Percentiles rank a stretch among this genome's conserved stretches.
phyloP scores from a whole-genome alignment of 2,113 vertebrate species.

The Strix aluco region DNA sequence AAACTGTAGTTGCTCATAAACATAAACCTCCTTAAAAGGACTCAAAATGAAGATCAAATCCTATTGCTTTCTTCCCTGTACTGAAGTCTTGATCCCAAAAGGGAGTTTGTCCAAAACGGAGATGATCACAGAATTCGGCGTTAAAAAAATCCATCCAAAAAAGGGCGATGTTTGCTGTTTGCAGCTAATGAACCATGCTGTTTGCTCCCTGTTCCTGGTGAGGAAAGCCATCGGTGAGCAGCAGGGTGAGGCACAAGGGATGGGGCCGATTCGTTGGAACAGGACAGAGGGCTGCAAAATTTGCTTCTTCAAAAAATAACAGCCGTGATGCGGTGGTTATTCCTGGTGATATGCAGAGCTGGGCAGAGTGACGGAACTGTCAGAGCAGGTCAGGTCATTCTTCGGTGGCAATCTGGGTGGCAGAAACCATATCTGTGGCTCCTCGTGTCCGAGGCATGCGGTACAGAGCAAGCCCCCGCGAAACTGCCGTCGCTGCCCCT shows the following conservation, averaged over 20 bases:
- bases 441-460: background rate
- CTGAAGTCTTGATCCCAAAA: background rate
- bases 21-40: background rate
- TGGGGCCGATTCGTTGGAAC: too few species aligned
- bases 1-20: background rate
- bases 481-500: background rate
- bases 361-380: background rate
- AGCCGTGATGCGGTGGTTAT: background rate
- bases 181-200: background rate
- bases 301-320: background rate
- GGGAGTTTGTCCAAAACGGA: background rate
- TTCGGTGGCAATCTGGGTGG: background rate
- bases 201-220: background rate
- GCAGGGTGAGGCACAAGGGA: background rate
- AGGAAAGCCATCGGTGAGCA: too few species aligned
- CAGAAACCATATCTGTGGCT: background rate
- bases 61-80: accelerated
- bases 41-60: background rate
- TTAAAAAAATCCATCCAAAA: background rate
- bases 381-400: background rate
- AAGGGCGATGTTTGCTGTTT: background rate
- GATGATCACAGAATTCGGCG: background rate
- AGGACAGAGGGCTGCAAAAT: background rate
- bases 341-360: background rate
- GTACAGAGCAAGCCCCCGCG: background rate